phyloP scores from a whole-genome alignment of 2,797 vertebrate genomes.

The Luscinia luscinia region DNA sequence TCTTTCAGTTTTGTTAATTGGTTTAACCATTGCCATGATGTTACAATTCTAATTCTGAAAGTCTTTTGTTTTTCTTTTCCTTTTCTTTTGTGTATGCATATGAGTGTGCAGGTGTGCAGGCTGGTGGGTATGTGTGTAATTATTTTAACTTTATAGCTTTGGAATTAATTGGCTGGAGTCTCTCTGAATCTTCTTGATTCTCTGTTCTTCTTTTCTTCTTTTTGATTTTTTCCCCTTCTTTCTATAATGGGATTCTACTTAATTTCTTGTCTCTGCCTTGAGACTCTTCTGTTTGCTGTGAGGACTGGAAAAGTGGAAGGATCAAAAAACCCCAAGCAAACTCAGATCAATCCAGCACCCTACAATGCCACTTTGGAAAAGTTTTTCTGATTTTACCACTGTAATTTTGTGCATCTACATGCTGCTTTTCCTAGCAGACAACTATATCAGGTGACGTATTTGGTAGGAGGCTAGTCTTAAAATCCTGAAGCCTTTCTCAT shows the following conservation, averaged over 20 bases:
- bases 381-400: constrained; percentile 60
- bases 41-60: constrained; percentile 71
- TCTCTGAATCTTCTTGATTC: constrained; percentile 74
- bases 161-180: constrained; percentile 61
- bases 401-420: constrained; percentile 56
- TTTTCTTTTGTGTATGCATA: background rate
- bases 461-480: constrained; percentile 28
- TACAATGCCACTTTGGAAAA: constrained; percentile 61
- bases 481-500: constrained; percentile 20
- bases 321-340: constrained; percentile 49
- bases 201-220: constrained; percentile 64
- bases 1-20: constrained; percentile 70
- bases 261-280: constrained; percentile 70
- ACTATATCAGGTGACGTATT: constrained; percentile 65
- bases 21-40: constrained; percentile 72
- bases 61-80: constrained; percentile 39
- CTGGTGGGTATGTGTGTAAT: constrained; percentile 22
- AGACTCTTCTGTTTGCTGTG: constrained; percentile 74
- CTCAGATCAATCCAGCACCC: constrained; percentile 15
- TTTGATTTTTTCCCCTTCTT: background rate
- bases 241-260: constrained; percentile 56
- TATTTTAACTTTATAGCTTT: constrained; percentile 63
- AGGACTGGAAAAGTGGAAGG: constrained; percentile 74
- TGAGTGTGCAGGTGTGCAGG: constrained; percentile 1
- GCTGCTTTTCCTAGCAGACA: constrained; percentile 66